Percentiles rank a stretch among this genome's conserved stretches.
These are phyloP conservation scores for Carassius auratus DNA, from an alignment of 2,113 vertebrate genomes.

Conservation along the genomic window DNA sequence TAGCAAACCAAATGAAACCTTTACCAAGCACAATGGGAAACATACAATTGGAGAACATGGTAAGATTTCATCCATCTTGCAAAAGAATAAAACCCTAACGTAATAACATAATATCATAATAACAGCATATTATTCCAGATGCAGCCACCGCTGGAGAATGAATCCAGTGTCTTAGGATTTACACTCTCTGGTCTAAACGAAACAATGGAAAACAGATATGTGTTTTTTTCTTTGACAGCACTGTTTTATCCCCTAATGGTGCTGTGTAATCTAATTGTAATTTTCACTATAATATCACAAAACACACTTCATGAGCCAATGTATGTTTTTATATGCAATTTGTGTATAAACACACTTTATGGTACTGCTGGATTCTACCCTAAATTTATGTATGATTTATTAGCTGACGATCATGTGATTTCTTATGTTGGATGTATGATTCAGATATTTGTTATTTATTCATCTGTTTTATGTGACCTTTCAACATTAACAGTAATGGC, in stretches of 20 bases:
- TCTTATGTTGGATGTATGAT: constrained; percentile 51
- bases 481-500: constrained; percentile 56
- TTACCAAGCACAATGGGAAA: neutral
- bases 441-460: constrained; percentile 58
- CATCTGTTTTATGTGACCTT: constrained; percentile 47
- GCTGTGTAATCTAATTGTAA: constrained; percentile 46
- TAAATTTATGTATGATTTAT: constrained; percentile 54
- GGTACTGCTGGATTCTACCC: constrained; percentile 65
- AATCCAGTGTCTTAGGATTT: constrained; percentile 30
- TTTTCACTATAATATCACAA: constrained; percentile 31
- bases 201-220: constrained; percentile 38
- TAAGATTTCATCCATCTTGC: neutral
- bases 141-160: constrained; percentile 23
- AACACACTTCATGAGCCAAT: constrained; percentile 56
- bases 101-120: too few species aligned
- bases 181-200: constrained; percentile 47
- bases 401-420: constrained; percentile 31
- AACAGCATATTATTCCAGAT: neutral
- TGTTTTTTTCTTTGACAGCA: constrained; percentile 44
- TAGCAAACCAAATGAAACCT: neutral
- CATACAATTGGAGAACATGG: neutral
- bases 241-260: constrained; percentile 49
- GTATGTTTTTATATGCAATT: constrained; percentile 68
- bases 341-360: constrained; percentile 64
- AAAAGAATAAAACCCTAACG: neutral